Base-by-base conservation (phyloP, 53 echinoderm and acorn worm genomes). In the Hippasteria phrygiana region DNA sequence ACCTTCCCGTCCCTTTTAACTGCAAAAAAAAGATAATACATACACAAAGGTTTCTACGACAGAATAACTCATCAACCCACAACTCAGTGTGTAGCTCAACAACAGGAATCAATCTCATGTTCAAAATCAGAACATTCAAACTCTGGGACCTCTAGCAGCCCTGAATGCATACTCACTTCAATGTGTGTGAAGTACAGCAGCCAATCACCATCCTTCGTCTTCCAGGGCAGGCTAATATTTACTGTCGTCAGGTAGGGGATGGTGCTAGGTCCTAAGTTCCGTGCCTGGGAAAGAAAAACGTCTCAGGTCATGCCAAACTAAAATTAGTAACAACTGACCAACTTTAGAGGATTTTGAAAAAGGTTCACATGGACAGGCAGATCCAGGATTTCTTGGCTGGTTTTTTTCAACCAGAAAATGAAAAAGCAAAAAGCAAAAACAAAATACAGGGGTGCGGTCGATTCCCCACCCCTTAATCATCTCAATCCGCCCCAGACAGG, bases 191-290 rank as follows among this genome's bases (percentile, higher is more conserved):
- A 92, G 81, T 94, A 96, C 20, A 96, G 83, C 65, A 98, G 63
- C 94, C 93, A 96, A 34, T 96, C 94, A 20, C 96, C 98, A 42
- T 74, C 87, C 50, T 56, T 88, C 4, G 96, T 98, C 90, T 96
- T 96, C 94, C 94, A 98, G 0, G 98, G 98, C 29, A 95, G 78
- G 10, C 92, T 88, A 53, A 98, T 98, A 22, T 91, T 98, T 27
- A 98, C 96, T 2, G 71, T 74, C 0, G 91, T 91, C 54, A 87
- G 67, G 75, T 94, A 91, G 3, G 98, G 98, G 24, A 98, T 91
- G 39, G 77, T 91, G 62, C 98, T 95, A 3, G 98, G 98, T 31
- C 98, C 98, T 10, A 98, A 85, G 89, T 98, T 98, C n/a, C 98
- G 88, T 12, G 92, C 94, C 98, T 98, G 51, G 18, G 6, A 0